Percentiles rank a stretch among this genome's conserved stretches.
Evolutionary conservation across 2,797 vertebrate genomes (phyloP).

Genomic region (Peromyscus aztecus): DNA sequence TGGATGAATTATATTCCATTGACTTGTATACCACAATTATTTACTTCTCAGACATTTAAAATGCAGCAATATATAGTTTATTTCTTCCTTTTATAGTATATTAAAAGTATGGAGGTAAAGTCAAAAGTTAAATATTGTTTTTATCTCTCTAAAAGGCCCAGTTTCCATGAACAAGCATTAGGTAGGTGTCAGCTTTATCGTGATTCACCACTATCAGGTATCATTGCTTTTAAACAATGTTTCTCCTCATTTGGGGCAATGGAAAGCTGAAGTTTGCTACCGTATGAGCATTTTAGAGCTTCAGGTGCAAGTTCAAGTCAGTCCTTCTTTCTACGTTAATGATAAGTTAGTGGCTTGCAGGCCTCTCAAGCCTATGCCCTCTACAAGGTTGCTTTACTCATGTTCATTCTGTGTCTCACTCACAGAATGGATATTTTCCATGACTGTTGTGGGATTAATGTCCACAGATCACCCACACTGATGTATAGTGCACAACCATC

Average conservation of each 20-base stretch:
- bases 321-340: neutral
- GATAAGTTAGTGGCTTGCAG: neutral
- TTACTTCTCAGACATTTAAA: neutral
- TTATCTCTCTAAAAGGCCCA: neutral
- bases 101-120: neutral
- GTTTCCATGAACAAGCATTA: neutral
- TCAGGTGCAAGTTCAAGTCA: neutral
- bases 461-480: neutral
- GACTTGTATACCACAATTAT: neutral
- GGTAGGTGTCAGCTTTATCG: neutral
- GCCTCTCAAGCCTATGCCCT: neutral
- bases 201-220: neutral
- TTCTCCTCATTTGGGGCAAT: conserved; percentile 11
- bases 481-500: neutral
- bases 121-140: neutral
- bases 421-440: neutral
- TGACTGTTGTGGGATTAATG: neutral
- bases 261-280: neutral
- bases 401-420: neutral
- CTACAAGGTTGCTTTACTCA: neutral
- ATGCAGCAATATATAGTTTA: neutral
- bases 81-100: neutral
- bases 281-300: neutral
- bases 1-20: neutral
- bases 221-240: neutral